These are phyloP conservation scores for Spodoptera littoralis DNA, from an alignment of 2,888 invertebrate species.

Conservation along the genomic window DNA sequence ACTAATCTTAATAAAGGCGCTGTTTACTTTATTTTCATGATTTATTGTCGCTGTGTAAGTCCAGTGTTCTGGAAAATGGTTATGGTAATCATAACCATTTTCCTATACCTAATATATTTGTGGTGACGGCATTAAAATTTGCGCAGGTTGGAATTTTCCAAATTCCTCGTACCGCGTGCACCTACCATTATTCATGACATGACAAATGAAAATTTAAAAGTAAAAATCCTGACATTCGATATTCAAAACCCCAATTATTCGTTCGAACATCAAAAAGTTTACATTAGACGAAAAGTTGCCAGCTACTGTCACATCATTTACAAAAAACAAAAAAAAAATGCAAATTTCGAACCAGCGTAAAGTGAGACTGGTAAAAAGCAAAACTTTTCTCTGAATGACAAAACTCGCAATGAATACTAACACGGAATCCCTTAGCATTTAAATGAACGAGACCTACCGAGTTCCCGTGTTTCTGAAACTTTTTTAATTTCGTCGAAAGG, in stretches of 20 bases:
- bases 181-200: too few relatives aligned
- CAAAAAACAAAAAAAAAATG: slow-evolving; percentile 55
- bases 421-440: slow-evolving; percentile 83
- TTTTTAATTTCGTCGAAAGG: slow-evolving; percentile 86
- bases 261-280: background rate
- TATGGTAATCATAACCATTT: too few relatives aligned
- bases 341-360: slow-evolving; percentile 60
- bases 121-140: too few relatives aligned
- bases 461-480: slow-evolving; percentile 81
- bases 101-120: too few relatives aligned
- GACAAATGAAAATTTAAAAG: too few relatives aligned
- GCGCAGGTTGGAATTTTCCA: too few relatives aligned
- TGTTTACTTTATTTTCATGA: slow-evolving; percentile 14
- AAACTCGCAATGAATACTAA: slow-evolving; percentile 84
- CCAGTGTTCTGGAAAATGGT: too few relatives aligned
- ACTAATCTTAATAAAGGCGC: slow-evolving; percentile 29
- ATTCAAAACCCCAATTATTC: background rate
- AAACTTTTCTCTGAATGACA: slow-evolving; percentile 81
- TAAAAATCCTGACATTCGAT: too few relatives aligned
- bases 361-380: slow-evolving; percentile 69
- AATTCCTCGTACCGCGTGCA: too few relatives aligned
- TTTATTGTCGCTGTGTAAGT: background rate
- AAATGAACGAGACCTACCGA: slow-evolving; percentile 82
- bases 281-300: slow-evolving; percentile 12
- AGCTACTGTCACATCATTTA: slow-evolving; percentile 28